Base-by-base conservation (phyloP, 2,888 invertebrate genomes). In the Ophion obscuratus region DNA sequence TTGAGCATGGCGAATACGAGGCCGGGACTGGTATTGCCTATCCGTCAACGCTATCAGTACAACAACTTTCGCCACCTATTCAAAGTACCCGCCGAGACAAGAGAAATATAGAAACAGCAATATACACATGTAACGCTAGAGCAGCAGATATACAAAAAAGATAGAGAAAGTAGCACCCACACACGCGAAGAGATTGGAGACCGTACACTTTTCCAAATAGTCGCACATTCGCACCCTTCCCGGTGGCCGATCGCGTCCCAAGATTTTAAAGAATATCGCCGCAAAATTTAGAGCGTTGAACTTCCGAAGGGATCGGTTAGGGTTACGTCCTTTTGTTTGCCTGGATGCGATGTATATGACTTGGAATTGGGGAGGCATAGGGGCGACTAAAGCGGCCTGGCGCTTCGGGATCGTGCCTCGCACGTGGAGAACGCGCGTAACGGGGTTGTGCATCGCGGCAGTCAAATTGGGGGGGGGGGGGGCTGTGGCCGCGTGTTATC, bases 41-140 rank as follows among this genome's bases (percentile, higher is more conserved):
- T 93, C 91, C 92, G 93, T 93, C 93, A 92, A 88, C 92, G 92
- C 92, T 93, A 93, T 93, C 92, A 90, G 88, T 87, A 74, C 86
- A 86, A 87, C 1, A 24, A 24, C 88, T 89, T 85, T 83, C 73
- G 62, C 68, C 76, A 67, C 82, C 81, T 73, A 84, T 74, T 57
- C 82, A 74, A 74, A 57, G 68, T 36, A 20, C 44, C 66, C 73
- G n/a, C 75, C 75, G 67, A 27, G 78, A 77, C 53, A 75, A 44
- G 61, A 47, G 59, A 59, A 76, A 70, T 24, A 11, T 44, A 73
- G n/a, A 67, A 40, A 67, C 70, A 66, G n/a, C 53, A 11, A 53
- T 4, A 53, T 53, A 53, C 9, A 53, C 44, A 17, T 24, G 9
- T 53, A 17, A 36, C 70, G 20, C 9, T 10, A 59, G n/a, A 17